Conservation (phyloP, 2,113 vertebrate species). For the Halcyon malimbica region DNA sequence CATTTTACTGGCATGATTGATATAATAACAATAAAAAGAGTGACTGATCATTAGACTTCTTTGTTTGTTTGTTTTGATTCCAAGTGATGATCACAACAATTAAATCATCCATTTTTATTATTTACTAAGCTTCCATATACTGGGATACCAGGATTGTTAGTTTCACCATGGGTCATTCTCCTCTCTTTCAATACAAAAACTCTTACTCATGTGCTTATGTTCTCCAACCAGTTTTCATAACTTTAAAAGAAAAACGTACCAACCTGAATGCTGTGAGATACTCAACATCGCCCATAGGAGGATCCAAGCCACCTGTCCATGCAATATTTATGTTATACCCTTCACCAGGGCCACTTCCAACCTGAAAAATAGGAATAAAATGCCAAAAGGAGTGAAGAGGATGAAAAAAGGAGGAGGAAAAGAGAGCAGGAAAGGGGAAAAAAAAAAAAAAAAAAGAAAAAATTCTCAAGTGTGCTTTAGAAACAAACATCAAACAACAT, state of each 20-base stretch:
- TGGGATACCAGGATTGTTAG: neutral
- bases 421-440: neutral
- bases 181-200: neutral
- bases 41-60: neutral
- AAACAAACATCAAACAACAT: conserved; percentile 83
- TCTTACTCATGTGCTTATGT: neutral
- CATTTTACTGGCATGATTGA: neutral
- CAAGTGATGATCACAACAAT: neutral
- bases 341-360: conserved; percentile 76
- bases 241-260: conserved; percentile 47
- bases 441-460: conserved; percentile 37
- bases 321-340: conserved; percentile 82
- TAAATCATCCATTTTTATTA: neutral
- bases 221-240: conserved; percentile 21
- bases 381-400: conserved; percentile 16
- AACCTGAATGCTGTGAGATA: conserved; percentile 85
- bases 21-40: neutral
- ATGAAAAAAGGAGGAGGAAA: conserved; percentile 4
- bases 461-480: conserved; percentile 73
- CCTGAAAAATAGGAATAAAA: conserved; percentile 69
- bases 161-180: neutral
- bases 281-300: conserved; percentile 81
- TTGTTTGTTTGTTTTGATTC: neutral
- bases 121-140: neutral
- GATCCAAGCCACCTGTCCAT: conserved; percentile 86